Percentiles rank a stretch among this genome's conserved stretches.
Conservation (phyloP, 1,140 invertebrate genomes). For the Brachionus asplanchnoidis region DNA sequence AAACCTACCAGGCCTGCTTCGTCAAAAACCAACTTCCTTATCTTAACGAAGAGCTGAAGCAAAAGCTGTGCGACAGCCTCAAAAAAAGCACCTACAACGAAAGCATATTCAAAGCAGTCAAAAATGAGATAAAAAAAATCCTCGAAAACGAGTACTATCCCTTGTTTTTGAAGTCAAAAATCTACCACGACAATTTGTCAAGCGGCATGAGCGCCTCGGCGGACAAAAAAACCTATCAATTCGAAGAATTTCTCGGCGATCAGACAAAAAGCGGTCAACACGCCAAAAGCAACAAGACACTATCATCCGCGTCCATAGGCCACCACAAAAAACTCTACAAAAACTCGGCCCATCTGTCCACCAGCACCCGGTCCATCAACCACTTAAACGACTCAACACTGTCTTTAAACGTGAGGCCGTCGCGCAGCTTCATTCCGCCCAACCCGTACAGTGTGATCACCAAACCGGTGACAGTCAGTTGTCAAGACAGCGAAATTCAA, state of each 20-base stretch:
- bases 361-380: not conserved
- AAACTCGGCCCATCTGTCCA: not conserved
- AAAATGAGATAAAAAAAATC: slow-evolving; percentile 8
- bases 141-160: slow-evolving; percentile 14
- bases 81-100: slow-evolving; percentile 36
- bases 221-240: not conserved
- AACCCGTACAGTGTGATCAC: not conserved
- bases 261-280: not conserved
- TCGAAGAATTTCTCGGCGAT: not conserved
- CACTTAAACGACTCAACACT: not conserved
- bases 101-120: slow-evolving; percentile 18
- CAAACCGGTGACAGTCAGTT: not conserved
- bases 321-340: not conserved
- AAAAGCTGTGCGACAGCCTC: slow-evolving; percentile 13
- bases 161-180: not conserved
- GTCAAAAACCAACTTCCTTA: slow-evolving; percentile 31
- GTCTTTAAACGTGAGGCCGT: not conserved
- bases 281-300: not conserved
- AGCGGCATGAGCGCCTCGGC: not conserved
- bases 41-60: slow-evolving; percentile 12
- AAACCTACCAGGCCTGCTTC: slow-evolving; percentile 28
- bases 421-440: not conserved
- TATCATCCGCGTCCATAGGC: not conserved
- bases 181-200: not conserved
- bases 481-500: slow-evolving; percentile 21